Base-by-base conservation (phyloP, 2,113 vertebrate species). In the Nothobranchius furzeri region DNA sequence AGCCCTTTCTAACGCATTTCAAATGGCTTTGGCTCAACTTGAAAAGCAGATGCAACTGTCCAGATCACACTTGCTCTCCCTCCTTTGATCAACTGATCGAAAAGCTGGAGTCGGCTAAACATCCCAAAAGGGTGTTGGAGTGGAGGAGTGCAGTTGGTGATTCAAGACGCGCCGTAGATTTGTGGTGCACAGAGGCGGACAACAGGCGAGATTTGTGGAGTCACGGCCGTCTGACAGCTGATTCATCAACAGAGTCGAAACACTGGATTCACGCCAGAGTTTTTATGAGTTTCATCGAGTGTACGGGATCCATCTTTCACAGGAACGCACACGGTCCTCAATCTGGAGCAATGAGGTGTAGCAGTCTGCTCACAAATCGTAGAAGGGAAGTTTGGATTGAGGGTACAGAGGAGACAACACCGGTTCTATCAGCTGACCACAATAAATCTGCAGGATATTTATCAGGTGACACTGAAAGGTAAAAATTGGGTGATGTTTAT, bases 1-100 rank as follows among this genome's bases (percentile, higher is more conserved):
- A 25, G 68, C 40, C 74, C 58, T 76, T 79, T 71, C 45, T 66
- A 58, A 85, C 81, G 82, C 74, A 86, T 90, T 82, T 86, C 12
- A 84, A 87, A 82, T 85, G 53, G 82, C 53, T 67, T 57, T 37
- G 52, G n/a, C 11, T 54, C 15, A 42, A 49, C 17, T 37, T 46
- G 49, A 52, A 74, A 72, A 65, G 35, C 37, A 67, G 30, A 77
- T 60, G 37, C 17, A 56, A 49, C 68, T 60, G 17, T 49, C 15
- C 25, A 14, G 17, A 58, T 73, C 57, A 67, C 30, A 50, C 49
- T 20, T 17, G 7, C 24, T 30, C 49, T 40, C 1, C 1, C 40
- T 60, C 53, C 35, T 70, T 61, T 58, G 25, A 20, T 13, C 11
- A 12, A 24, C 17, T 58, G 71, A 75, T 78, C 17, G 9, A 43